phyloP scores from a whole-genome alignment of 2,888 invertebrate genomes.

The Drosophila eohydei region DNA sequence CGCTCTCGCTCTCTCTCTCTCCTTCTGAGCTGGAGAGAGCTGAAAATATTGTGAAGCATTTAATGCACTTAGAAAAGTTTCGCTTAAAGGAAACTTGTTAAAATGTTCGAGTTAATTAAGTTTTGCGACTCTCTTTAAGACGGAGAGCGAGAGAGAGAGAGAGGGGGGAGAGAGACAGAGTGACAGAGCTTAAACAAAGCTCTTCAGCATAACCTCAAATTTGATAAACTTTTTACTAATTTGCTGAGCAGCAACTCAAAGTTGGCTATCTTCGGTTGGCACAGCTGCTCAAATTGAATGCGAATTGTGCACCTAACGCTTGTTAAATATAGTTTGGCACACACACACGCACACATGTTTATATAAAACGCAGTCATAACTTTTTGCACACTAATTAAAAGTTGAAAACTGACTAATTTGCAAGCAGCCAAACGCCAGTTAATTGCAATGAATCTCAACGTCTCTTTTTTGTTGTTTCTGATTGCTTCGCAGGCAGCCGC shows the following conservation, averaged over 20 bases:
- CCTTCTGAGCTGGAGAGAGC: background rate
- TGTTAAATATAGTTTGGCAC: constrained; percentile 22
- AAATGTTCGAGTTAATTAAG: background rate
- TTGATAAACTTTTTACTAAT: constrained; percentile 10
- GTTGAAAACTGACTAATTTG: constrained; percentile 63
- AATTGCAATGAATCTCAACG: constrained; percentile 63
- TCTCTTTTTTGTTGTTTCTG: constrained; percentile 14
- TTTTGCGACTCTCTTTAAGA: background rate
- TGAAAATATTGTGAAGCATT: background rate
- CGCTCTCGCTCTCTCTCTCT: background rate
- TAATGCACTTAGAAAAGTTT: background rate
- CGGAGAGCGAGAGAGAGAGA: background rate
- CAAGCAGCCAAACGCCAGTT: constrained; percentile 38
- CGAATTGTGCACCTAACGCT: constrained; percentile 19
- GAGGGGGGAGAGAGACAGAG: background rate
- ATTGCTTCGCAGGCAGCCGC: constrained; percentile 51
- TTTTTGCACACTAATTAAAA: constrained; percentile 72
- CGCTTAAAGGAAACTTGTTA: background rate
- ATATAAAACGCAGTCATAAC: constrained; percentile 48
- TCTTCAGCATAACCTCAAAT: constrained; percentile 6
- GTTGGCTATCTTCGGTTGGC: background rate
- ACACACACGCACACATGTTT: background rate
- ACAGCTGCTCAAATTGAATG: constrained; percentile 3
- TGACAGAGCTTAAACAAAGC: background rate
- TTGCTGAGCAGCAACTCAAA: constrained; percentile 5